Percentiles rank a stretch among this genome's conserved stretches.
These are phyloP conservation scores for Perdita meconis DNA, from an alignment of 2,888 invertebrate genomes.

Conservation along the genomic window DNA sequence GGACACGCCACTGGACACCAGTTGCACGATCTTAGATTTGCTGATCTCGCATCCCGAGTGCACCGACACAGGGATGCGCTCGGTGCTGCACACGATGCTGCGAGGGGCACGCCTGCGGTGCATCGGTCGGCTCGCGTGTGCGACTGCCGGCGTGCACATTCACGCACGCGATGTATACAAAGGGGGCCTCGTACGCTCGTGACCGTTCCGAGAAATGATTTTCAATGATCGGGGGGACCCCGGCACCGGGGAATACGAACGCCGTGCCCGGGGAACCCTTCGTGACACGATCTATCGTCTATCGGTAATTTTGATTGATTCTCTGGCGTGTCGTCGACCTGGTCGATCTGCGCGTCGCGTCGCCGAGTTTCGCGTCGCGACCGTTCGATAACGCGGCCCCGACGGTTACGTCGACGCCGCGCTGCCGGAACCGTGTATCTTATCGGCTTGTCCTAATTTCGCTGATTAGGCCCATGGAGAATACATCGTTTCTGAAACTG, in stretches of 20 bases:
- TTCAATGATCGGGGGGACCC: constrained; percentile 66
- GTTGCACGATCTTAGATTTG: constrained; percentile 79
- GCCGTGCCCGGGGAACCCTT: constrained; percentile 7
- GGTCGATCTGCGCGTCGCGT: constrained; percentile 2
- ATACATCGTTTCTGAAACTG: not conserved
- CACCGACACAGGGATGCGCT: constrained; percentile 57
- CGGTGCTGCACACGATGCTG: constrained; percentile 41
- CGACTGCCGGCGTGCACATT: constrained; percentile 29
- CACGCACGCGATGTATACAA: constrained; percentile 64
- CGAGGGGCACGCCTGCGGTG: constrained; percentile 59
- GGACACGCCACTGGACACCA: constrained; percentile 78
- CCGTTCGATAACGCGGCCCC: too few species aligned
- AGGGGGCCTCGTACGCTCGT: constrained; percentile 32
- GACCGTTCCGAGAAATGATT: constrained; percentile 69
- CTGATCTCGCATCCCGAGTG: constrained; percentile 71
- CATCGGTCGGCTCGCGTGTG: constrained; percentile 55
- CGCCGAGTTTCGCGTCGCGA: too few species aligned
- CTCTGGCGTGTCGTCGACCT: constrained; percentile 4
- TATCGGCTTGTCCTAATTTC: not conserved
- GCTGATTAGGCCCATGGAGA: not conserved
- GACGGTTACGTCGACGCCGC: not conserved
- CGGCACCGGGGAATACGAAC: constrained; percentile 32
- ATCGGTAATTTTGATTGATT: constrained; percentile 49
- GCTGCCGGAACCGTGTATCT: constrained; percentile 6
- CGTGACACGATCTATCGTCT: constrained; percentile 33